Base-by-base conservation (phyloP, 2,797 vertebrate species). In the Echeneis naucrates region DNA sequence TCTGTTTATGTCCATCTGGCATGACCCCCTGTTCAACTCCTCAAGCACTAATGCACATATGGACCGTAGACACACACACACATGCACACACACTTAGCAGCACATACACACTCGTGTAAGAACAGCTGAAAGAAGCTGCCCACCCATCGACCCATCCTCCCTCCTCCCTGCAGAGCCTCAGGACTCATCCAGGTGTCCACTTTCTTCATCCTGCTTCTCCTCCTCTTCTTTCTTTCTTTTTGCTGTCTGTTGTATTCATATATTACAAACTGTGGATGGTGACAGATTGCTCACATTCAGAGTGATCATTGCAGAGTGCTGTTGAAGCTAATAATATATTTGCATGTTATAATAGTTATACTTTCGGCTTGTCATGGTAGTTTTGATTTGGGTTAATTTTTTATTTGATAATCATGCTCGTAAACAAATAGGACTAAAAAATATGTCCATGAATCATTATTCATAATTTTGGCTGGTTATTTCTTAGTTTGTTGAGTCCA, bases 131-230 rank as follows among this genome's bases (percentile, higher is more conserved):
- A 76, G 84, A 86, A 76, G 53, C 60, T 75, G 68, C 78, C 80
- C 82, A 74, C 77, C 82, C 80, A 59, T 70, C 75, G 30, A 42
- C 76, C 60, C 77, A 47, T 66, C 78, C 63, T 77, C 60, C 82
- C 59, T 67, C 75, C 84, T 84, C 82, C 88, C 79, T 35, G 79
- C 75, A 75, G 83, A 82, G 90, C 90, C 87, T 81, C 82, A 85
- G 84, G 89, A 85, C 82, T 87, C 82, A 78, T 91, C 91, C 92
- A 93, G 92, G 90, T 92, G 92, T 92, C 91, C 90, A 59, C 72
- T 81, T 52, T 67, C 62, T 57, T 83, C 73, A 77, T 75, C 72
- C 35, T 32, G 67, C 65, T 69, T 48, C 60, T 78, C 68, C 21
- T 68, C 44, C 78, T 48, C 47, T 57, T 75, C 58, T 45, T 23